phyloP scores from a whole-genome alignment of 2,797 vertebrate species.

The Dipus sagitta region DNA sequence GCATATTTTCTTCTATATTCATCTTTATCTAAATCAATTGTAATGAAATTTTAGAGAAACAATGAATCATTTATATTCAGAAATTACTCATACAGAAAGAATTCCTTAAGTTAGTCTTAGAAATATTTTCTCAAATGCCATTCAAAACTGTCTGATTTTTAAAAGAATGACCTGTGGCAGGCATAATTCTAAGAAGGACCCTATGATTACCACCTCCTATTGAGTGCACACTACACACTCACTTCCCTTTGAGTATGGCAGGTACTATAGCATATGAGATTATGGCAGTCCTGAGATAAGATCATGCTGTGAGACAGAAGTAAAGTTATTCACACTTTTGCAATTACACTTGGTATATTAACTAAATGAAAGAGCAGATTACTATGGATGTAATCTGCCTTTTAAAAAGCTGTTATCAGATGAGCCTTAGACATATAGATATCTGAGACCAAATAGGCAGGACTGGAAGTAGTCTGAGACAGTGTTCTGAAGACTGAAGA shows the following conservation, averaged over 20 bases:
- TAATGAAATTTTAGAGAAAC: not conserved
- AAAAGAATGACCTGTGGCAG: not conserved
- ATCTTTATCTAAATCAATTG: not conserved
- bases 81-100: conserved; percentile 20
- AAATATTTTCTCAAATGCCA: conserved; percentile 14
- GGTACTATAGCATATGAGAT: not conserved
- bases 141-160: not conserved
- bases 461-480: not conserved
- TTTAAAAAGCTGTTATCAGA: not conserved
- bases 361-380: not conserved
- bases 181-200: not conserved
- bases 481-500: not conserved
- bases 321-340: conserved; percentile 21
- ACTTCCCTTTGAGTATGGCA: not conserved
- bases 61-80: not conserved
- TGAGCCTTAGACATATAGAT: not conserved
- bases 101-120: conserved; percentile 2
- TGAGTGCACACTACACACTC: not conserved
- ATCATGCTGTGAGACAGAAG: not conserved
- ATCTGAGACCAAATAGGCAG: not conserved
- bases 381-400: not conserved
- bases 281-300: not conserved
- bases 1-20: not conserved
- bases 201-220: not conserved
- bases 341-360: not conserved